phyloP scores from a whole-genome alignment of 1,140 invertebrate species.

The Drosophila albomicans region DNA sequence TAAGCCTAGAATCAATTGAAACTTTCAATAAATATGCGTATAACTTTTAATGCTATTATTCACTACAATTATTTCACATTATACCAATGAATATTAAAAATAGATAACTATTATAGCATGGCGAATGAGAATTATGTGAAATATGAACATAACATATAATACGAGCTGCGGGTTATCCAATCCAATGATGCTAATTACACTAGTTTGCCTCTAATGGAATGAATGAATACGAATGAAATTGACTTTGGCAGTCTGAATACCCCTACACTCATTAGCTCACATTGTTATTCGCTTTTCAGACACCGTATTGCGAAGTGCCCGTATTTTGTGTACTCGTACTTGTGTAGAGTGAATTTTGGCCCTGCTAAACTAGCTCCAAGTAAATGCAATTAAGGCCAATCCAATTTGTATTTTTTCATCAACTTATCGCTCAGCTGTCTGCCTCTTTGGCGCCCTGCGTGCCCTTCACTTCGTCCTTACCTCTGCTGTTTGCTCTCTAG shows the following conservation, averaged over 20 bases:
- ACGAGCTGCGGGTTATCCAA: not conserved
- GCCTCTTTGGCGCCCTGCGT: not conserved
- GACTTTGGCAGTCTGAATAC: not conserved
- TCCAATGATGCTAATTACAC: not conserved
- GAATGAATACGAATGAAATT: not conserved
- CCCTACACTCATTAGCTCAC: not conserved
- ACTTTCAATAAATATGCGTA: too few species aligned
- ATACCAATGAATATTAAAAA: too few species aligned
- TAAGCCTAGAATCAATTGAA: too few species aligned
- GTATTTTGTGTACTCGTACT: constrained; percentile 1
- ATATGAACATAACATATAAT: too few species aligned
- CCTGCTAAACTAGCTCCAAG: constrained; percentile 27
- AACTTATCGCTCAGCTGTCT: constrained; percentile 49
- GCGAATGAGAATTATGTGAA: too few species aligned
- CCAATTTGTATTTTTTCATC: constrained; percentile 69
- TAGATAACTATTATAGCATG: too few species aligned
- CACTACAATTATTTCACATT: too few species aligned
- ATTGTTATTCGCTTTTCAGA: not conserved
- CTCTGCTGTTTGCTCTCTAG: not conserved
- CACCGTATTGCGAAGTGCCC: not conserved
- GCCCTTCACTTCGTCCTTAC: constrained; percentile 3
- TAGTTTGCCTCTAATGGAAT: too few species aligned
- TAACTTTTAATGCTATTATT: too few species aligned
- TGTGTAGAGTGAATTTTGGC: constrained; percentile 24
- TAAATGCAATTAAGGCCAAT: constrained; percentile 66